A percentile compares a stretch with the other conserved stretches of the same genome.
Evolutionary conservation across 2,888 invertebrate genomes (phyloP).

Genomic region (Serrognathus titanus): DNA sequence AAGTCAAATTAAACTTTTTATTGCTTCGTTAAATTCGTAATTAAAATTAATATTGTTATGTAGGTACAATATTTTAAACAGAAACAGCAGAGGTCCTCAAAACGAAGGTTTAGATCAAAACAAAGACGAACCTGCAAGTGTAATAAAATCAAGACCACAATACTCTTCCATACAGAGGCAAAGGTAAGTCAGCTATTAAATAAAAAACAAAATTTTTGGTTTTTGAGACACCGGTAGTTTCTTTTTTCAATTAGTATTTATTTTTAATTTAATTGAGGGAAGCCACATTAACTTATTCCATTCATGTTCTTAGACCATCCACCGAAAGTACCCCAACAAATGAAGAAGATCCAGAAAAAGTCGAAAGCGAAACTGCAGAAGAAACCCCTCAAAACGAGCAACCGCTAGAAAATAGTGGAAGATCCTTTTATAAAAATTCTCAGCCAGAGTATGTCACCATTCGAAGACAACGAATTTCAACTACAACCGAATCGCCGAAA

Average conservation of each 20-base stretch:
- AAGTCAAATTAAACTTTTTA: neutral
- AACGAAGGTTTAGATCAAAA: constrained; percentile 50
- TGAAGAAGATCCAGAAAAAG: constrained; percentile 20
- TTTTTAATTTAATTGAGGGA: too few species aligned
- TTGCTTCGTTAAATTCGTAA: neutral
- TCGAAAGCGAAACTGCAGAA: constrained; percentile 28
- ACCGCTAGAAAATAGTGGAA: constrained; percentile 34
- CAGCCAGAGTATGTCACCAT: constrained; percentile 66
- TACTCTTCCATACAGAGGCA: constrained; percentile 44
- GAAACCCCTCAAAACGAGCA: constrained; percentile 21
- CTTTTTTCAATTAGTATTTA: neutral
- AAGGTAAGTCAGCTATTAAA: constrained; percentile 26
- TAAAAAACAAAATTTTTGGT: neutral
- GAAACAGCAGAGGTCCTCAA: constrained; percentile 60
- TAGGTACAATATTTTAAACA: constrained; percentile 47
- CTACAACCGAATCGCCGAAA: constrained; percentile 34
- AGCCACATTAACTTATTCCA: too few species aligned
- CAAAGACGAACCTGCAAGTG: neutral
- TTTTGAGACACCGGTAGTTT: neutral
- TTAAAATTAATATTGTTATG: neutral
- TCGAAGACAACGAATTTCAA: constrained; percentile 56
- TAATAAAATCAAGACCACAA: constrained; percentile 44
- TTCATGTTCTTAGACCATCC: constrained; percentile 28
- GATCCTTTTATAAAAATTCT: constrained; percentile 15
- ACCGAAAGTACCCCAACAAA: constrained; percentile 30